These are phyloP conservation scores for Leucoraja ocellata DNA, from an alignment of 2,797 vertebrate species.

Conservation along the genomic window DNA sequence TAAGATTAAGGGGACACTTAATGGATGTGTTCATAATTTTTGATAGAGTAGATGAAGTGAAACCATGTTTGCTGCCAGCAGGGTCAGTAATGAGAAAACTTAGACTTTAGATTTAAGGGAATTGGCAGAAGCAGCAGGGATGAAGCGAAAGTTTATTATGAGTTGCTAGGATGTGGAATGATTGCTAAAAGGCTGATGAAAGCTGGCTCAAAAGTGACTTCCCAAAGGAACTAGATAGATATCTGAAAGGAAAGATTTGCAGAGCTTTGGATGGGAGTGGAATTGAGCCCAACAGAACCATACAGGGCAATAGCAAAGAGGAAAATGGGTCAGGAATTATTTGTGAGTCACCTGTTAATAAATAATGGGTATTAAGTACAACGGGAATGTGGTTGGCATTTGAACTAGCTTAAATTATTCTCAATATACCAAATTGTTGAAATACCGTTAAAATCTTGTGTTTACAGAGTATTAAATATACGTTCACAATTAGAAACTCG, in stretches of 20 bases:
- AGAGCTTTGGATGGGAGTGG: not conserved
- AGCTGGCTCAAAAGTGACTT: not conserved
- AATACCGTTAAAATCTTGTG: not conserved
- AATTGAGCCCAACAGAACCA: not conserved
- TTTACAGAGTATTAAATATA: not conserved
- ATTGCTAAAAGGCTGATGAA: not conserved
- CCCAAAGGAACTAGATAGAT: not conserved
- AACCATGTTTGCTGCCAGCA: not conserved
- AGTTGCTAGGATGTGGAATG: not conserved
- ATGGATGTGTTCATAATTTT: not conserved
- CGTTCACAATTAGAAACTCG: not conserved
- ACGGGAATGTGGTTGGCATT: not conserved
- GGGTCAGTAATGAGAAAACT: not conserved
- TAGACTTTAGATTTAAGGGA: not conserved
- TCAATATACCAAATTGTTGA: constrained; percentile 3
- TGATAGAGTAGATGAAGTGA: not conserved
- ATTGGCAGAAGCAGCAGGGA: not conserved
- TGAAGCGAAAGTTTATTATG: not conserved
- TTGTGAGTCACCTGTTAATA: not conserved
- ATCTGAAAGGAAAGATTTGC: not conserved
- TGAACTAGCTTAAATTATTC: not conserved
- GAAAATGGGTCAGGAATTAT: not conserved
- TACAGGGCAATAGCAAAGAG: not conserved
- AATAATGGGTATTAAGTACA: not conserved
- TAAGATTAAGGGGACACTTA: not conserved